Percentiles rank a stretch among this genome's conserved stretches.
These are phyloP conservation scores for Tenodera sinensis DNA, from an alignment of 2,888 invertebrate genomes.

Conservation along the genomic window DNA sequence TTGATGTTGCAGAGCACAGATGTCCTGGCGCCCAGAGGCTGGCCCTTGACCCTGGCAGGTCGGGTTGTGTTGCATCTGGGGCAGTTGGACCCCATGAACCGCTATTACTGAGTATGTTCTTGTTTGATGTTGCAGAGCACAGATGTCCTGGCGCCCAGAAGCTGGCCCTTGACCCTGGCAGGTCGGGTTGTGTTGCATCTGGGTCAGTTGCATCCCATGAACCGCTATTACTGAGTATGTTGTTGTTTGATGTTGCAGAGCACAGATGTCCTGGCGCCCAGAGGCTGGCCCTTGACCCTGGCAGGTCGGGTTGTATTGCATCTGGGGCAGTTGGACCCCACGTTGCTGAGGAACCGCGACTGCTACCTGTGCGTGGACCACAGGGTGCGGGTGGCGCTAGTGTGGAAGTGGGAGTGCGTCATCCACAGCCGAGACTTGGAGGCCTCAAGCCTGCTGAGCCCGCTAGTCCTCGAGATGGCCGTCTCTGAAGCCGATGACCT, in stretches of 20 bases:
- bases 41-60: too few species aligned
- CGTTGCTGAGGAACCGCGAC: conserved; percentile 58
- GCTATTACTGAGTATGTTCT: too few species aligned
- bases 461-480: conserved; percentile 39
- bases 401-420: conserved; percentile 40
- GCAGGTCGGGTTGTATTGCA: conserved; percentile 52
- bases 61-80: too few species aligned
- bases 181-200: too few species aligned
- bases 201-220: too few species aligned
- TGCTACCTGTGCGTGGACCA: conserved; percentile 59
- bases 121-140: too few species aligned
- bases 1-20: too few species aligned
- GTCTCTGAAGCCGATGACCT: conserved; percentile 26
- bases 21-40: too few species aligned
- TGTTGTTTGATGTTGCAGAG: conserved; percentile 46
- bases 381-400: conserved; percentile 29
- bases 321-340: conserved; percentile 59
- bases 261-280: conserved; percentile 50
- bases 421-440: conserved; percentile 37
- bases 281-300: conserved; percentile 66
- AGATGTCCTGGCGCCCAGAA: too few species aligned
- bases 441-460: conserved; percentile 40
- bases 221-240: too few species aligned
- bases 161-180: too few species aligned
- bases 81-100: too few species aligned